Base-by-base conservation (phyloP, 2,888 invertebrate species). In the Tetranychus truncatus region DNA sequence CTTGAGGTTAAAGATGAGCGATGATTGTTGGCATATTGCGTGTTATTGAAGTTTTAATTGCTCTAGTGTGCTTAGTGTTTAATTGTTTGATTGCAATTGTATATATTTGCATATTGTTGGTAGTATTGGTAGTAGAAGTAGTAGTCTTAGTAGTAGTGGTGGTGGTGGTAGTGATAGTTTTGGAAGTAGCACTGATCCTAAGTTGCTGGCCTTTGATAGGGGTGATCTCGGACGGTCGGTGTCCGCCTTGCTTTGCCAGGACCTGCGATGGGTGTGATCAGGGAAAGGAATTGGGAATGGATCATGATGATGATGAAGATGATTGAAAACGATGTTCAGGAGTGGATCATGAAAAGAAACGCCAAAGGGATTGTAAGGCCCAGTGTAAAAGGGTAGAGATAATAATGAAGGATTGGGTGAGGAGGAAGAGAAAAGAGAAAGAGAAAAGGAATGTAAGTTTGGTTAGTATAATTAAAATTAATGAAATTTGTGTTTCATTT, bases 141-240 rank as follows among this genome's bases (percentile, higher is more conserved):
- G 11, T 69, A 20, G 69, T 55, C 55, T 55, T 24, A 69, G 20
- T 69, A 24, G 69, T 69, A 21, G 11, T 20, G 21, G 21, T 20
- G 11, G 20, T 6, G 11, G 69, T 69, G 21, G 20, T 69, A 24
- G 20, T 24, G 34, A 69, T 69, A 24, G 34, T 69, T 11, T 18
- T 69, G 20, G 11, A 20, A 21, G 11, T 69, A 24, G 11, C 11
- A 69, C 5, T 20, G 34, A 21, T 72, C 72, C 72, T 72, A 34
- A 20, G 72, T 45, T 72, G 72, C 45, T 44, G 72, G 45, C 72
- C 73, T 73, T 73, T 73, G 73, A 24, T 73, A 73, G 20, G 73
- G 73, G 45, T 73, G 73, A 73, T 73, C 73, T 55, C 73, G 55
- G 45, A 72, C 72, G 55, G n/a, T 21, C 8, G 55, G 7, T 21